Evolutionary conservation across 2,797 vertebrate genomes (phyloP), one percentile per base, ranked within the genome.

Genomic region (Furcifer pardalis): DNA sequence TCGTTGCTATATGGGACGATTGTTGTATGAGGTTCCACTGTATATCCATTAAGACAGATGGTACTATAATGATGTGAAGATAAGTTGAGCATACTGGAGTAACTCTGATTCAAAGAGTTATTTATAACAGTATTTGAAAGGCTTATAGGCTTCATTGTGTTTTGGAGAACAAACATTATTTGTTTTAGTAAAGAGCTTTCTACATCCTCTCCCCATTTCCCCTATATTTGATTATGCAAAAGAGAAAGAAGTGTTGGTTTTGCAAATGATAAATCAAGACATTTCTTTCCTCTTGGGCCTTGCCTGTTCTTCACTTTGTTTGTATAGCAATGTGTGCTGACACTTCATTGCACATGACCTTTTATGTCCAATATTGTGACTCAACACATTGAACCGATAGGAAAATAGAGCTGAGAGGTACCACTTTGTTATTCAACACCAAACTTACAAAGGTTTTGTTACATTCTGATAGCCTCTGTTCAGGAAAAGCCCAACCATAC

Each of bases 281-380:
- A n/a, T 76, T 86, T 49, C 84, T 52, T 84, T 82, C 49, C 62
- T 90, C 91, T 78, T 87, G 66, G 84, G 35, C 46, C 10, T 78
- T 79, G 1, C 37, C 3, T 74, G 9, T 46, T 90, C 66, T 78
- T 74, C 0, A 0, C 0, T 0, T 4, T 69, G 10, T 89, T 76
- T 77, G 77, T 1, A 87, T 21, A 91, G 73, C 73, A 91, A 81
- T 84, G 85, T n/a, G 82, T 12, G 17, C 56, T 84, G 42, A 60
- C 76, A 82, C 86, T 84, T 81, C 69, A 88, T 86, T 83, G 56
- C 40, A 84, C 0, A 2, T 87, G 81, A 85, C 85, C 79, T 84
- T 87, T 88, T 80, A 83, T 76, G 82, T 88, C 90, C 19, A 65
- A 60, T 59, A 1, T 82, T 82, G 9, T 85, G 63, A 79, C 59